phyloP scores from a whole-genome alignment of 2,797 vertebrate species.

The Diceros bicornis region DNA sequence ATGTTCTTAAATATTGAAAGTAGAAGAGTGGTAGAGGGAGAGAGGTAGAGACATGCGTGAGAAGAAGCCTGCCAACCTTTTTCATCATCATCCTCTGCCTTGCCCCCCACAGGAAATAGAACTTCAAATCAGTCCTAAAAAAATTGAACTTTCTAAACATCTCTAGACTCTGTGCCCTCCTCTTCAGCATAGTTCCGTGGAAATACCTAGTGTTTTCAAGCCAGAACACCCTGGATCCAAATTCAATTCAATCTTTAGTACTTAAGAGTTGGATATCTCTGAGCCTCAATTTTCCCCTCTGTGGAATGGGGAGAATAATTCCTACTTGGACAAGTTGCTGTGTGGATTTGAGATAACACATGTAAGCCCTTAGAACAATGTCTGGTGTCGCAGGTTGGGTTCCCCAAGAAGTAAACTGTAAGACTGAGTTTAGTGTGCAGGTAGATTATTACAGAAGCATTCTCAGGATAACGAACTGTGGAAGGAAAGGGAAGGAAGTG shows the following conservation, averaged over 20 bases:
- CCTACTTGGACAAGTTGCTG: not conserved
- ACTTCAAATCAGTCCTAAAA: not conserved
- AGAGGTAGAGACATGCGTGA: not conserved
- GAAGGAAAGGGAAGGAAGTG: not conserved
- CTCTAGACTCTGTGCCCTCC: not conserved
- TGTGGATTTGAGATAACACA: not conserved
- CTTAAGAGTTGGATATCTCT: not conserved
- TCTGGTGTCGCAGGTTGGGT: not conserved
- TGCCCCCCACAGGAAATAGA: not conserved
- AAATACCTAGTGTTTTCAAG: not conserved
- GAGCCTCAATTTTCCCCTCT: not conserved
- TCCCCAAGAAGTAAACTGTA: not conserved
- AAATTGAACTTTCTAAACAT: not conserved
- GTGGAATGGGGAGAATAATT: not conserved
- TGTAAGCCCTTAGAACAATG: not conserved
- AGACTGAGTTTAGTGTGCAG: not conserved
- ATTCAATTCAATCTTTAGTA: not conserved
- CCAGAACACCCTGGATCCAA: not conserved
- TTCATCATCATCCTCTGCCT: not conserved
- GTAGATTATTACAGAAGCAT: not conserved
- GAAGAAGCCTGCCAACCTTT: not conserved
- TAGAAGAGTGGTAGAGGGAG: not conserved
- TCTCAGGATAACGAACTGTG: not conserved
- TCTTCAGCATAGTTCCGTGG: not conserved
- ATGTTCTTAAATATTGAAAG: not conserved